Percentiles rank a stretch among this genome's conserved stretches.
phyloP scores from a whole-genome alignment of 2,797 vertebrate species.

The Semaprochilodus insignis region DNA sequence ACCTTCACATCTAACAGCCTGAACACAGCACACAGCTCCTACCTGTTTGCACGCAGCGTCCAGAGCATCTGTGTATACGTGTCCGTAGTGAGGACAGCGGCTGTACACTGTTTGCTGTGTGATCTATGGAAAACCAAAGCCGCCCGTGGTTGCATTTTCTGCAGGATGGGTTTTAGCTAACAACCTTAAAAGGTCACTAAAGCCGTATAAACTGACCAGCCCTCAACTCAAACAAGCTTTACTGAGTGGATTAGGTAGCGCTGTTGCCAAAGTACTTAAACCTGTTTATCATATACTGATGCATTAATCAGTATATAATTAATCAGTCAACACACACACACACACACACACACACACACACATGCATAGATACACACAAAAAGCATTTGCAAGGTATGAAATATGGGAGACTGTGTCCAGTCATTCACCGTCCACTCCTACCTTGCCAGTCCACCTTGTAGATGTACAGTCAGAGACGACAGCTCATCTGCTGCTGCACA shows the following conservation, averaged over 20 bases:
- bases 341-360: too few relatives aligned
- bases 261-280: too few relatives aligned
- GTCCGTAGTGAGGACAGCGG: background rate
- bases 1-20: slow-evolving; percentile 40
- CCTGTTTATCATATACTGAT: background rate
- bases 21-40: slow-evolving; percentile 18
- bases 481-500: too few relatives aligned
- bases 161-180: background rate
- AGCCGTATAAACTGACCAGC: background rate
- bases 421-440: too few relatives aligned
- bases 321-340: background rate
- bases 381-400: too few relatives aligned
- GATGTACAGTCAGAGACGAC: too few relatives aligned
- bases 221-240: background rate
- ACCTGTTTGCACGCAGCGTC: background rate
- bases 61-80: background rate
- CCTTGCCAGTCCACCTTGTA: too few relatives aligned
- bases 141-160: background rate
- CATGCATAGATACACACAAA: too few relatives aligned
- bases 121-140: background rate
- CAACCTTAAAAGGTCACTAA: background rate
- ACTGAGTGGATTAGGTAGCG: background rate
- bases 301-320: background rate
- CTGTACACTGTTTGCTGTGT: background rate
- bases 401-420: too few relatives aligned